These are phyloP conservation scores for Drosophila borborema DNA, from an alignment of 2,888 invertebrate species.

Conservation along the genomic window DNA sequence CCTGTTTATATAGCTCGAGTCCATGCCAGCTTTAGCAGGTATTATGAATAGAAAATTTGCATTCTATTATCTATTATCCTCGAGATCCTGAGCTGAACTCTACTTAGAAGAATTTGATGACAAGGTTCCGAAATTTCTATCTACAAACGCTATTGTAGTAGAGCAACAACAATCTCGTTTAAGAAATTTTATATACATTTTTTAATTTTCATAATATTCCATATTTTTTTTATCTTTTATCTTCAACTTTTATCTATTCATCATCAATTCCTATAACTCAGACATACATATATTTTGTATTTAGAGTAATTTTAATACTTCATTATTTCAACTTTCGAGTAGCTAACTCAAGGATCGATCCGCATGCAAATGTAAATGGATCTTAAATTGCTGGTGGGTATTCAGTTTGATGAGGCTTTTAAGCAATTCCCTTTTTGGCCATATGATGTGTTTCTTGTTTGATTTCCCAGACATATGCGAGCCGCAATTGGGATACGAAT, in stretches of 20 bases:
- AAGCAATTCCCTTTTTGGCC: conserved; percentile 19
- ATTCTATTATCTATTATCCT: too few relatives aligned
- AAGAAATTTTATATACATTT: too few relatives aligned
- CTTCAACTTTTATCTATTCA: background rate
- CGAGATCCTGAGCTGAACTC: too few relatives aligned
- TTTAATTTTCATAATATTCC: too few relatives aligned
- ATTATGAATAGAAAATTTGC: background rate
- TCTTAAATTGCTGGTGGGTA: background rate
- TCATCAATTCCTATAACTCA: background rate
- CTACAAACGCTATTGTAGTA: too few relatives aligned
- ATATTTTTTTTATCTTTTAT: background rate
- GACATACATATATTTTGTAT: background rate
- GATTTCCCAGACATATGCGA: conserved; percentile 1
- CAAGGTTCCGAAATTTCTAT: too few relatives aligned
- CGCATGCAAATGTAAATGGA: background rate
- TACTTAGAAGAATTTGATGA: too few relatives aligned
- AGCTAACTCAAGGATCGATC: background rate
- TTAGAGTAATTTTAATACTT: background rate
- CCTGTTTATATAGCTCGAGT: background rate
- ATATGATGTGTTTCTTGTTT: background rate
- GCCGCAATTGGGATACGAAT: conserved; percentile 7
- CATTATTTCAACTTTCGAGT: background rate
- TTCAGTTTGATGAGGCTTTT: background rate
- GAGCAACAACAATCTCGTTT: too few relatives aligned
- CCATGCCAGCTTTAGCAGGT: background rate